Evolutionary conservation across 2,113 vertebrate species (phyloP), one percentile per base, ranked within the genome.

Genomic region (Ammodytes marinus): DNA sequence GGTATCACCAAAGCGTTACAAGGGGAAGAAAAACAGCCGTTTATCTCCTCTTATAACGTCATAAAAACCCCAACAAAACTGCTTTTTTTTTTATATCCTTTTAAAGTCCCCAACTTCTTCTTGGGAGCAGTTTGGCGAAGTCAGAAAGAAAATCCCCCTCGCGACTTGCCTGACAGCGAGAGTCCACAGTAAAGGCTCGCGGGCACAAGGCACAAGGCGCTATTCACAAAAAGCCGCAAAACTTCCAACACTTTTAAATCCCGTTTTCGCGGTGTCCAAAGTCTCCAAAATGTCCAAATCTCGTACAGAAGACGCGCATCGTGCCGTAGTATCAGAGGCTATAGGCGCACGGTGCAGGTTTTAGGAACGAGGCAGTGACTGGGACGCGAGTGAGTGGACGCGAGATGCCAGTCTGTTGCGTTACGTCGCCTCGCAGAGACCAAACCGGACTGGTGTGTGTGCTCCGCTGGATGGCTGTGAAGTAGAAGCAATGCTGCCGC

Each of bases 401-500:
- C 27, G 59, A 15, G 57, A 50, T 52, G 73, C 35, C 73, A 47
- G 64, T 66, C 74, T 27, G 50, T 45, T 54, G 82, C 1, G 77
- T 19, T 13, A 65, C 40, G 79, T 69, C 13, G 27, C 80, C 77
- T 64, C 58, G 66, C 82, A 66, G 63, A 84, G 58, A 19, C 77
- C 74, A 75, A 70, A 86, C 66, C 84, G 74, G 78, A 90, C 79
- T 92, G 90, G 74, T 66, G 87, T 40, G 79, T 88, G 68, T 70
- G 3, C 76, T 76, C 87, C 80, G 80, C 70, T 72, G 77, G 86
- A 83, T 82, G 86, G 54, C 57, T 8, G 81, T 60, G 79, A 91
- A 92, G 89, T 91, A 91, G 8, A 17, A 81, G 82, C 27, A 27
- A 27, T 27, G 27, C 65, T 13, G 67, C 74, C 74, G 72, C 57